phyloP scores from a whole-genome alignment of 2,888 invertebrate genomes.

The Lycophotia porphyrea region DNA sequence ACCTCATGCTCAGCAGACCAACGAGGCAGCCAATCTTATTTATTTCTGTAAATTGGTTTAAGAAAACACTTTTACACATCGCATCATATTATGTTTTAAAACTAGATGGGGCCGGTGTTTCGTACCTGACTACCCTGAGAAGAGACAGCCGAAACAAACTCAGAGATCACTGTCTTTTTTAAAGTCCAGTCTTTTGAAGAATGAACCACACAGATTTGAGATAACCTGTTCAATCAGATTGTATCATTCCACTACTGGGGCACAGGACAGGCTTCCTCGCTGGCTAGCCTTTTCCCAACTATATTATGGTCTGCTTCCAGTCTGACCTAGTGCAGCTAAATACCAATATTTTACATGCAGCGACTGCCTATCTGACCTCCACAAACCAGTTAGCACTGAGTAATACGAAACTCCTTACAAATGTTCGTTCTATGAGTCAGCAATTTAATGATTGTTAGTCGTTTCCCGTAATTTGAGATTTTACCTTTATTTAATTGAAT shows the following conservation, averaged over 20 bases:
- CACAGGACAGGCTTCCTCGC: not conserved
- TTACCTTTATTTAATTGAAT: conserved; percentile 2
- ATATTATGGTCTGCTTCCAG: not conserved
- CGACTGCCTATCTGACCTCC: not conserved
- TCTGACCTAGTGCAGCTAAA: not conserved
- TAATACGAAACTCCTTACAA: not conserved
- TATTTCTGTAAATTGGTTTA: too few species aligned
- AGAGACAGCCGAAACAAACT: too few species aligned
- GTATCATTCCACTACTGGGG: not conserved
- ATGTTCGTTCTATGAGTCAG: not conserved
- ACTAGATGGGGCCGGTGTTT: too few species aligned
- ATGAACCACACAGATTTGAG: too few species aligned
- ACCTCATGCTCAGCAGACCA: too few species aligned
- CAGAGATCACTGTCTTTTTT: too few species aligned
- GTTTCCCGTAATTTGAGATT: not conserved
- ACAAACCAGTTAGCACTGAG: not conserved
- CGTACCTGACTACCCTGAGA: too few species aligned
- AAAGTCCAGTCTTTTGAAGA: too few species aligned
- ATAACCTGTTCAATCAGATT: too few species aligned
- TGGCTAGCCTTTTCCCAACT: not conserved
- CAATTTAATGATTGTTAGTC: not conserved
- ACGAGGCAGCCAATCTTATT: too few species aligned
- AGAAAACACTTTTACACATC: too few species aligned
- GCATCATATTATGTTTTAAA: too few species aligned
- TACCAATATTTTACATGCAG: not conserved